Percentiles rank a stretch among this genome's conserved stretches.
phyloP scores from a whole-genome alignment of 2,888 invertebrate species.

The Lingula anatina region DNA sequence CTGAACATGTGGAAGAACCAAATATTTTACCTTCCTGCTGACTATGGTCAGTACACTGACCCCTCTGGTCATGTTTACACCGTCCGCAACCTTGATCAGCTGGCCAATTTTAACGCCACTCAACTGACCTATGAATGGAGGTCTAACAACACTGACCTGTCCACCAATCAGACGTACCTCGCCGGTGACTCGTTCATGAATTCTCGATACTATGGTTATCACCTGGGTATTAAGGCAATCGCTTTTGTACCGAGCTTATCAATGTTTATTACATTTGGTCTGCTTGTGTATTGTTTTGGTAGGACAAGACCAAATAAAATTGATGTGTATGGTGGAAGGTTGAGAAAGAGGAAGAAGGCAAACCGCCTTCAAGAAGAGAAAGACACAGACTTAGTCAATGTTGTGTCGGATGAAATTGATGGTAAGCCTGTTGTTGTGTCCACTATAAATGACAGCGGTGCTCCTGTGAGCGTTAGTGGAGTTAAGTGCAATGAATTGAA shows the following conservation, averaged over 20 bases:
- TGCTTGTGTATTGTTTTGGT: conserved; percentile 37
- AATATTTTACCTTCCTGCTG: conserved; percentile 54
- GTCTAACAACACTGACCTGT: conserved; percentile 45
- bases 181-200: conserved; percentile 54
- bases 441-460: too few relatives aligned
- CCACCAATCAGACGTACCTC: conserved; percentile 48
- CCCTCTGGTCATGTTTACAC: conserved; percentile 47
- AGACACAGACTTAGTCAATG: too few relatives aligned
- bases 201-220: conserved; percentile 52
- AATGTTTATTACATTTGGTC: conserved; percentile 35
- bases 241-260: conserved; percentile 53
- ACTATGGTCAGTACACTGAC: conserved; percentile 55
- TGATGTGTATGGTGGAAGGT: conserved; percentile 35
- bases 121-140: conserved; percentile 51
- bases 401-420: too few relatives aligned
- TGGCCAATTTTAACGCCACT: conserved; percentile 36
- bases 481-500: too few relatives aligned
- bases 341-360: conserved; percentile 29
- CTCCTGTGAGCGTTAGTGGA: too few relatives aligned
- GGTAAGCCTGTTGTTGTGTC: too few relatives aligned
- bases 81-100: conserved; percentile 26
- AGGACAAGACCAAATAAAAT: conserved; percentile 28
- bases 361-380: neutral
- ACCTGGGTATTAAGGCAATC: conserved; percentile 50
- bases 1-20: conserved; percentile 59